phyloP scores from a whole-genome alignment of 2,797 vertebrate genomes.

The Melanotaenia nigrans region DNA sequence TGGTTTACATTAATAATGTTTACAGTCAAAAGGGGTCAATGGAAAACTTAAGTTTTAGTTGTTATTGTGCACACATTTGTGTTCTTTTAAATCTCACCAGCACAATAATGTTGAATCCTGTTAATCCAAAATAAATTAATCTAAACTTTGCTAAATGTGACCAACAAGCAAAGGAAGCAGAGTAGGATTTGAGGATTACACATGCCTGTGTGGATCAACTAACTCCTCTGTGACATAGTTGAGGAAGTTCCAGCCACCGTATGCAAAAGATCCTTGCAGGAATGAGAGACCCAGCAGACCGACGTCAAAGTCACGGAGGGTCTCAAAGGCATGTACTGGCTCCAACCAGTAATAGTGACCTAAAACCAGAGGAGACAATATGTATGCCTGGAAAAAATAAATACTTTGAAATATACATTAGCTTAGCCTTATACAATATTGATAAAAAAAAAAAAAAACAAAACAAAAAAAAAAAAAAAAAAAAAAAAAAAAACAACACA shows the following conservation, averaged over 20 bases:
- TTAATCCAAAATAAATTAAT: not conserved
- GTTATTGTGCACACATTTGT: not conserved
- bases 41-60: not conserved
- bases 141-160: not conserved
- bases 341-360: slow-evolving; percentile 2
- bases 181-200: not conserved
- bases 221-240: not conserved
- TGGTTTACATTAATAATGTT: not conserved
- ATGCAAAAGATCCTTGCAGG: not conserved
- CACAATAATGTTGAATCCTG: not conserved
- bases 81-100: not conserved
- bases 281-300: not conserved
- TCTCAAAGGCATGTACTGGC: not conserved
- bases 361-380: not conserved
- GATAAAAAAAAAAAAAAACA: not conserved
- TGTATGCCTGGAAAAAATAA: no score
- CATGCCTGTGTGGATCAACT: not conserved
- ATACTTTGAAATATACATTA: no score
- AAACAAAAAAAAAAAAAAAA: no score
- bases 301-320: not conserved
- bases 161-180: not conserved
- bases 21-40: not conserved
- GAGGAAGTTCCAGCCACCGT: not conserved
- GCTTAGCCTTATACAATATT: no score
- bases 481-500: not conserved